Base-by-base conservation (phyloP, 2,888 invertebrate genomes). In the Itoplectis maculator region DNA sequence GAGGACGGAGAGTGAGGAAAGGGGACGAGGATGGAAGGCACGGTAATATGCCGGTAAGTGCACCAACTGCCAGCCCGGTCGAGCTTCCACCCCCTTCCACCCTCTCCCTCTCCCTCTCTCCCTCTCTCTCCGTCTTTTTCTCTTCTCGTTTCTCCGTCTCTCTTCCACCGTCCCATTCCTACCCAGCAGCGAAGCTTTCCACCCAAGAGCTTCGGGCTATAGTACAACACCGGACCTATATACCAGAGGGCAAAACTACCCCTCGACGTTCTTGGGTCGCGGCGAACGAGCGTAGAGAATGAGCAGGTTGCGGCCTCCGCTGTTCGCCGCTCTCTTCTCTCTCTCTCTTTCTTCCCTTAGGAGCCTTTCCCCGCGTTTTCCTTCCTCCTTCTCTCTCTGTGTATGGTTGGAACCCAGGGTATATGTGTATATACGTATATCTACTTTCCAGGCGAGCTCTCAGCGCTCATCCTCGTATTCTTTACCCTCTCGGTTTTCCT, bases 41-140 rank as follows among this genome's bases (percentile, higher is more conserved):
- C 86, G 84, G 84, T 87, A 86, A 86, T 86, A 86, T 85, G 86
- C 84, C 88, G 86, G 86, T 86, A 88, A 87, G 81, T 81, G 81
- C 82, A 84, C 84, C 81, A 84, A 83, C 82, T 74, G 74, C 74
- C 68, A 74, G 61, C 61, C 47, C 73, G 47, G 73, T 49, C 47
- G 73, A 61, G 73, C 59, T 73, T 7, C 73, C 61, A 37, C 51
- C 18, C 20, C 29, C 66, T 15, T 37, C 29, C 15, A 45, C 35
- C 35, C 56, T 59, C 35, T 9, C 18, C 40, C 61, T 37, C 35
- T 61, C 61, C 18, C 37, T 47, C n/a, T 47, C 47, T 47, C 47
- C n/a, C 1, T n/a, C 47, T 47, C n/a, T n/a, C n/a, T 47, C 5
- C n/a, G n/a, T 47, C 47, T n/a, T n/a, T 47, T n/a, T 47, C n/a